These are phyloP conservation scores for Natrix natrix DNA, from an alignment of 2,797 vertebrate species.

Conservation along the genomic window DNA sequence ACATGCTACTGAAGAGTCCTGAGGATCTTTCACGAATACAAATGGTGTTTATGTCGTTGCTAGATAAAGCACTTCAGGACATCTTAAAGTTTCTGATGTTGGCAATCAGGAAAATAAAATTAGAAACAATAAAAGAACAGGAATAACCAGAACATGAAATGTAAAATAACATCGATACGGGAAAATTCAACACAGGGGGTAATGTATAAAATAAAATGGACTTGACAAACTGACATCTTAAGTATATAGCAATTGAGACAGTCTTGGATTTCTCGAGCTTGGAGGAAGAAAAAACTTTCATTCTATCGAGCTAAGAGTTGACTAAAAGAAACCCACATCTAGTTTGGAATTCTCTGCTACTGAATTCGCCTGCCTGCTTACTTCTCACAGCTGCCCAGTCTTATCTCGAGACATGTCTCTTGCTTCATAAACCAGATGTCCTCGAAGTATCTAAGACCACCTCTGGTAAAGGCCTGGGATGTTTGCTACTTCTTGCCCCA, in stretches of 20 bases:
- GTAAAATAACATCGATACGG: neutral
- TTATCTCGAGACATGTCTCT: too few species aligned
- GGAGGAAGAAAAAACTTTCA: too few species aligned
- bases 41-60: neutral
- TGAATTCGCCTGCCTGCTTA: too few species aligned
- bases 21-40: neutral
- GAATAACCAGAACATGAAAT: neutral
- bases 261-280: neutral
- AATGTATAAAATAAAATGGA: too few species aligned
- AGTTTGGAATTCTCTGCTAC: too few species aligned
- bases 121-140: neutral
- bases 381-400: too few species aligned
- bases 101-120: neutral
- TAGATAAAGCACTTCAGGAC: neutral
- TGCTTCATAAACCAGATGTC: too few species aligned
- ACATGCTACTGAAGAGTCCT: neutral
- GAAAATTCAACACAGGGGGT: neutral
- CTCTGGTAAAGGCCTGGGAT: too few species aligned
- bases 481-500: too few species aligned
- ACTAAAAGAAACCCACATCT: too few species aligned
- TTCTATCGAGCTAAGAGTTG: too few species aligned
- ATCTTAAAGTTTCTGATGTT: neutral
- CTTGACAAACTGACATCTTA: neutral
- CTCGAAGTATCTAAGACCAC: too few species aligned
- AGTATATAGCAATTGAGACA: neutral